These are phyloP conservation scores for Diorhabda sublineata DNA, from an alignment of 1,140 invertebrate genomes.

Conservation along the genomic window DNA sequence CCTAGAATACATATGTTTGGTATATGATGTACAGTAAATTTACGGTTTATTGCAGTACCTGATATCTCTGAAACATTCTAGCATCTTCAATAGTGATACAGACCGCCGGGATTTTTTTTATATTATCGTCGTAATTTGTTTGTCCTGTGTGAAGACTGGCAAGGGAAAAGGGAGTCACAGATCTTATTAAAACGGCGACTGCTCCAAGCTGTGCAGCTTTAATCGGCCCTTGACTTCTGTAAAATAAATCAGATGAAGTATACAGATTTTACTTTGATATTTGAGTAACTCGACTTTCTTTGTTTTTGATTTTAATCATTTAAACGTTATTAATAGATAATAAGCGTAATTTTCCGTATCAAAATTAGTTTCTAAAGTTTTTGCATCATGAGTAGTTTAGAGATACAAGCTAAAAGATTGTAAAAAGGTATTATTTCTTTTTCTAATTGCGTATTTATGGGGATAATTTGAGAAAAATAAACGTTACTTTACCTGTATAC, in stretches of 20 bases:
- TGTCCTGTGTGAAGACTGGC: conserved; percentile 64
- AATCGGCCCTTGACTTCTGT: conserved; percentile 54
- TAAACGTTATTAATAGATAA: no score
- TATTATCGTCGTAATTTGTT: conserved; percentile 59
- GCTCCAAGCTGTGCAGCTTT: conserved; percentile 66
- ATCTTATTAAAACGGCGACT: conserved; percentile 69
- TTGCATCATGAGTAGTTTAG: no score
- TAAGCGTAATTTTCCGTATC: no score
- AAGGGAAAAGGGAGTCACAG: conserved; percentile 70
- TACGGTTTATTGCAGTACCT: conserved; percentile 21
- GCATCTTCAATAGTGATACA: conserved; percentile 79
- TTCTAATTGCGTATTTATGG: no score
- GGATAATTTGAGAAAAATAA: background rate
- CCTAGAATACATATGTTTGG: conserved; percentile 11
- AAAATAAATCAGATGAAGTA: background rate
- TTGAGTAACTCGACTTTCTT: no score
- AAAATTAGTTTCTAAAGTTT: no score
- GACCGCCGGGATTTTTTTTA: conserved; percentile 70
- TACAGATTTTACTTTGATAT: no score
- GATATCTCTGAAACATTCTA: conserved; percentile 60
- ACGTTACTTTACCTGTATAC: conserved; percentile 46
- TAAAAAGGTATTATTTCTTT: no score
- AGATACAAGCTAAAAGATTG: no score
- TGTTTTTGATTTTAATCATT: no score
- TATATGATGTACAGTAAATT: background rate